Evolutionary conservation across 2,888 invertebrate genomes (phyloP).

Genomic region (Eulithis prunata): DNA sequence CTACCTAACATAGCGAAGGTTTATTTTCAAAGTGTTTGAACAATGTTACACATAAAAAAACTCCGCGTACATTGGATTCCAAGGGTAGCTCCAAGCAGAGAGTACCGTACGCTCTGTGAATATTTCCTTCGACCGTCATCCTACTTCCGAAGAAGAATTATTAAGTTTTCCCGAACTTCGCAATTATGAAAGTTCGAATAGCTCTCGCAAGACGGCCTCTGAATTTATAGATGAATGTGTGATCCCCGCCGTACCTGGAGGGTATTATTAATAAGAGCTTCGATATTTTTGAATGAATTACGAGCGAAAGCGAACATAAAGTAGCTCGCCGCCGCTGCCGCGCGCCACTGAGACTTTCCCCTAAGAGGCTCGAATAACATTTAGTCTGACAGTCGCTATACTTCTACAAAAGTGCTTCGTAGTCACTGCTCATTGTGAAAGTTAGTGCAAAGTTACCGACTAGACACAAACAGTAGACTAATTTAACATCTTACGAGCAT

Average conservation of each 20-base stretch:
- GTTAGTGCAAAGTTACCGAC: conserved; percentile 41
- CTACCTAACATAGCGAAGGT: conserved; percentile 55
- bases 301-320: conserved; percentile 36
- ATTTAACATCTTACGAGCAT: conserved; percentile 45
- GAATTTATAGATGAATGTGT: conserved; percentile 83
- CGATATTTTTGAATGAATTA: conserved; percentile 52
- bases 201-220: conserved; percentile 81
- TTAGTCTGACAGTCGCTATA: conserved; percentile 30
- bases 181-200: conserved; percentile 85
- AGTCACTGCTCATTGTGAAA: conserved; percentile 39
- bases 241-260: conserved; percentile 65
- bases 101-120: conserved; percentile 74
- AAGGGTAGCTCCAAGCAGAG: conserved; percentile 66
- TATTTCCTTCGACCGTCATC: conserved; percentile 81
- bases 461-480: conserved; percentile 45
- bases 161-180: conserved; percentile 83
- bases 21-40: conserved; percentile 61
- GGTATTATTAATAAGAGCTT: conserved; percentile 46
- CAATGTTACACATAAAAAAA: conserved; percentile 69
- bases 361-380: conserved; percentile 32
- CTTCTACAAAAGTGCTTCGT: conserved; percentile 33
- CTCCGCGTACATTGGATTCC: conserved; percentile 67
- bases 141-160: conserved; percentile 83
- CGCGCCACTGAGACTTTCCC: conserved; percentile 18
- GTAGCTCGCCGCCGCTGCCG: conserved; percentile 19